Evolutionary conservation across 2,888 invertebrate species (phyloP), one percentile per base, ranked within the genome.

Genomic region (Parochlus steinenii): DNA sequence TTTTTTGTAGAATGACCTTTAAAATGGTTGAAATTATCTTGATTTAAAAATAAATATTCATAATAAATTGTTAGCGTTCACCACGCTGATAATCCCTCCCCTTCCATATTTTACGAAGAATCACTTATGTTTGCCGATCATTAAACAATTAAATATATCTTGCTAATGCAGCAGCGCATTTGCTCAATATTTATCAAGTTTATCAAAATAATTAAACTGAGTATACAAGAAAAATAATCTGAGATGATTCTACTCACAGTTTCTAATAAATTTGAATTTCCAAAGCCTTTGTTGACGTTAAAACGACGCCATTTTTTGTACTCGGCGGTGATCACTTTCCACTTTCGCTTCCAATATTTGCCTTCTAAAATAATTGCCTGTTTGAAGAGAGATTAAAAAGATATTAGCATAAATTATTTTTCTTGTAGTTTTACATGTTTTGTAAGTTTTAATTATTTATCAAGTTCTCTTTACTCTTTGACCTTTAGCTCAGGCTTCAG

Each of bases 281-380:
- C 72, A 60, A 75, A 76, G 42, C 80, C 82, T 53, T 77, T 74
- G 65, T 83, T 81, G 53, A 79, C 71, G 62, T 80, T 79, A 63
- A 79, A 89, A 66, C 83, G 77, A 43, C 97, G 76, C 97, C 97
- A 98, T 77, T 92, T 89, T 67, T 95, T 92, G 68, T 98, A 98
- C 65, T 99, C 97, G 41, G 93, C 92, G 51, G 89, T 89, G 33
- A 97, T 92, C 27, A 93, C 93, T 47, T 89, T 86, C 45, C 92
- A 70, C 61, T 90, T 80, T 50, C 97, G 68, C 65, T 98, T 98
- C 97, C 98, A 98, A 63, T 98, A 99, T 69, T 97, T 98, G 39
- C 97, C 98, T 67, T 98, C 97, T 55, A 98, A 67, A 44, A 97
- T 89, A 41, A 90, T 85, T 49, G 95, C 89, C 93, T 95, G 60